These are phyloP conservation scores for Neoitamus cyanurus DNA, from an alignment of 2,888 invertebrate genomes.

Conservation along the genomic window DNA sequence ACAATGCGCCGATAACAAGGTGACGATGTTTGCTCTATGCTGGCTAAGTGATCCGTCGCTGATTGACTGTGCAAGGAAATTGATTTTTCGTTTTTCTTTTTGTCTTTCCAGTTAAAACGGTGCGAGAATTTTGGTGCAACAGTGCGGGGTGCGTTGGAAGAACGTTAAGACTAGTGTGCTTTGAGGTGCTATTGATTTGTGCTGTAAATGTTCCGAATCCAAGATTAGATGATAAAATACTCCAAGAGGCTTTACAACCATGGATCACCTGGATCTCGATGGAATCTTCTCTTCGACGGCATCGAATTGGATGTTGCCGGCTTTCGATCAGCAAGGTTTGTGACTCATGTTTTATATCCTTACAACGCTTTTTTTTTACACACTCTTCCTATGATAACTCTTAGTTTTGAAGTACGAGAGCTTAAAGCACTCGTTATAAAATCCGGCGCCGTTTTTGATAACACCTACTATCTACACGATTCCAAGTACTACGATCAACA, in stretches of 20 bases:
- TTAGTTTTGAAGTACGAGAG: background rate
- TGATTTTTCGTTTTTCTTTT: background rate
- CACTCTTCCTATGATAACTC: background rate
- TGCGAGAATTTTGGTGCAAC: background rate
- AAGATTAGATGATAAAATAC: background rate
- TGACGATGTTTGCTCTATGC: slow-evolving; percentile 15
- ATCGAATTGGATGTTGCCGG: slow-evolving; percentile 61
- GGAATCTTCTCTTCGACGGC: slow-evolving; percentile 57
- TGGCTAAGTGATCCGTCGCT: background rate
- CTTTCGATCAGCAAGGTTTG: slow-evolving; percentile 65
- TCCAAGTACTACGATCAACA: background rate
- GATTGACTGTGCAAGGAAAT: slow-evolving; percentile 13
- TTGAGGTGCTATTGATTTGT: background rate
- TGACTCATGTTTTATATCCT: background rate
- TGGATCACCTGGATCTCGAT: slow-evolving; percentile 65
- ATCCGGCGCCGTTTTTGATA: background rate
- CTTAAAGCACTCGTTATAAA: background rate
- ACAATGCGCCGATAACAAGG: slow-evolving; percentile 24
- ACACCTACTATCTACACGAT: background rate
- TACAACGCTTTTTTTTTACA: background rate
- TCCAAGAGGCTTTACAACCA: slow-evolving; percentile 51
- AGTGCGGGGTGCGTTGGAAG: background rate
- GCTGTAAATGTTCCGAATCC: background rate
- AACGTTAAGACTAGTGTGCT: background rate
- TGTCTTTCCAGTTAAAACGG: slow-evolving; percentile 23